phyloP scores from a whole-genome alignment of 2,113 vertebrate genomes.

The Amphiprion percula region DNA sequence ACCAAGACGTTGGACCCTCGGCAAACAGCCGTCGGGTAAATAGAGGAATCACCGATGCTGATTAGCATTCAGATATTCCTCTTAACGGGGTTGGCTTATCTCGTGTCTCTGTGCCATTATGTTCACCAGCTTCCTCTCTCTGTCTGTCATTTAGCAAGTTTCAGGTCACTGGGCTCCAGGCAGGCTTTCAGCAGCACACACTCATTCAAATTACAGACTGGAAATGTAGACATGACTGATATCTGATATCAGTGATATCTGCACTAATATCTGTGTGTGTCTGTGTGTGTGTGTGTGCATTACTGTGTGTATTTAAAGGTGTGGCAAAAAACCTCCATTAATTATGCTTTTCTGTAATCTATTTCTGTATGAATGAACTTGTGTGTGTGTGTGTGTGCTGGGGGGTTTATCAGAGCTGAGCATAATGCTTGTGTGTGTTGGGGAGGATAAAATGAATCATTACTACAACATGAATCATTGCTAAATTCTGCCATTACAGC shows the following conservation, averaged over 20 bases:
- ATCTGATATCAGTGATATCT: too few species aligned
- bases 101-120: constrained; percentile 58
- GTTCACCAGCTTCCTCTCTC: constrained; percentile 44
- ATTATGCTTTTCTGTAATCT: constrained; percentile 57
- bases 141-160: constrained; percentile 70
- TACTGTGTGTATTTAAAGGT: constrained; percentile 30
- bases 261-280: constrained; percentile 25
- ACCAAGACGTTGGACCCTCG: constrained; percentile 20
- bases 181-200: constrained; percentile 56
- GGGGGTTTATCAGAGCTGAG: constrained; percentile 36
- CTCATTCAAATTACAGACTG: constrained; percentile 61
- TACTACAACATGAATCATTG: constrained; percentile 53
- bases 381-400: constrained; percentile 25
- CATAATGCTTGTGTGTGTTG: constrained; percentile 30
- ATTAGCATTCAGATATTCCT: constrained; percentile 63
- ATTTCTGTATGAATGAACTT: constrained; percentile 44
- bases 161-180: constrained; percentile 68
- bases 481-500: constrained; percentile 41
- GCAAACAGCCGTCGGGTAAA: constrained; percentile 64
- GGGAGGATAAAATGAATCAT: constrained; percentile 58
- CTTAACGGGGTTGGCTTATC: constrained; percentile 57
- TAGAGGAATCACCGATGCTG: constrained; percentile 55
- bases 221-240: constrained; percentile 69
- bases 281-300: constrained; percentile 32
- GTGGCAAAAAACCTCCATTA: neutral